phyloP scores from a whole-genome alignment of 2,888 invertebrate genomes.

The Melanostoma mellinum region DNA sequence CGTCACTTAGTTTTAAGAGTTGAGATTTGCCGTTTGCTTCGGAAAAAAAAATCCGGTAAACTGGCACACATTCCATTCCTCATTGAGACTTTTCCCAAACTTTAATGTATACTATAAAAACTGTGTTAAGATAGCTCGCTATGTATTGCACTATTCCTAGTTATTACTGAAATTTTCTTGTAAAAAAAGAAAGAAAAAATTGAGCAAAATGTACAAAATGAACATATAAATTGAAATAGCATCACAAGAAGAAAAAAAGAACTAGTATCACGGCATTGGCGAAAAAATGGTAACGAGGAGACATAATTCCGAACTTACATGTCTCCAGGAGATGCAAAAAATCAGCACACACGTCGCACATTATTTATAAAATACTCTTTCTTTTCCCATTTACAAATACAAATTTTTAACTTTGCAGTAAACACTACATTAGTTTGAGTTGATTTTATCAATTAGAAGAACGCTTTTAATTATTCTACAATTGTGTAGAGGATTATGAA shows the following conservation, averaged over 20 bases:
- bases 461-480: constrained; percentile 34
- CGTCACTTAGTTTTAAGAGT: constrained; percentile 9
- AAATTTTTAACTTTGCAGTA: constrained; percentile 55
- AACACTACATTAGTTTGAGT: constrained; percentile 59
- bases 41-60: constrained; percentile 21
- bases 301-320: constrained; percentile 84
- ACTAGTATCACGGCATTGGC: constrained; percentile 8
- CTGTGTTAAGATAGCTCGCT: no score
- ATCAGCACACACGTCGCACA: constrained; percentile 98
- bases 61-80: constrained; percentile 26
- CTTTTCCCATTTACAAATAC: constrained; percentile 70
- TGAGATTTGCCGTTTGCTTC: neutral
- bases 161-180: no score
- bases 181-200: no score
- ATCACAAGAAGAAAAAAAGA: no score
- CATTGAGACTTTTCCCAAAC: constrained; percentile 25
- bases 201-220: no score
- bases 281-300: neutral
- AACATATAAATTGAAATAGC: no score
- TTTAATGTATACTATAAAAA: constrained; percentile 41
- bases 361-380: constrained; percentile 80
- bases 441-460: constrained; percentile 54
- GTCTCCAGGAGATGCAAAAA: constrained; percentile 94
- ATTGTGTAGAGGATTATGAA: constrained; percentile 42
- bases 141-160: neutral